A percentile compares a stretch with the other conserved stretches of the same genome.
phyloP scores from a whole-genome alignment of 2,797 vertebrate genomes.

The Siniperca obscura region DNA sequence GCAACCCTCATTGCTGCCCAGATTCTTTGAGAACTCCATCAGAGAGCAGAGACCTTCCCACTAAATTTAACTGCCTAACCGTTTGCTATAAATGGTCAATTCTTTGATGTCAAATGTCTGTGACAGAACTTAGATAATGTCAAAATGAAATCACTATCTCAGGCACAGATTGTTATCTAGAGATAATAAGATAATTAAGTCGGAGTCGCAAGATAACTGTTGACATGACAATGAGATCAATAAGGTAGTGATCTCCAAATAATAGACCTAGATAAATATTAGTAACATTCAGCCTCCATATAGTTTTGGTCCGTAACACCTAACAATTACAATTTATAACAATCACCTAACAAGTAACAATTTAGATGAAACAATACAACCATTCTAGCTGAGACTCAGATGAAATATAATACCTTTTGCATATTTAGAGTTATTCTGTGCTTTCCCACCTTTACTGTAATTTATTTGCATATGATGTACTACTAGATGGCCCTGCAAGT shows the following conservation, averaged over 20 bases:
- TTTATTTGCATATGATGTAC: conserved; percentile 41
- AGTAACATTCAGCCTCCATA: neutral
- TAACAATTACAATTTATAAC: too few species aligned
- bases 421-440: conserved; percentile 14
- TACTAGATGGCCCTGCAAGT: conserved; percentile 7
- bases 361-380: neutral
- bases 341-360: too few species aligned
- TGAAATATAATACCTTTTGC: neutral
- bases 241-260: neutral
- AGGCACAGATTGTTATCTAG: neutral
- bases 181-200: conserved; percentile 14
- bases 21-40: too few species aligned
- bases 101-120: neutral
- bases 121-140: neutral
- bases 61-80: neutral
- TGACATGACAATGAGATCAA: conserved; percentile 11
- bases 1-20: too few species aligned
- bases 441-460: neutral
- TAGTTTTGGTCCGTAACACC: neutral
- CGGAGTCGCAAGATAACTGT: neutral
- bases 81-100: neutral
- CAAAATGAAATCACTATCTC: neutral
- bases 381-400: neutral
- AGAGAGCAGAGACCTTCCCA: neutral
- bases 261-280: neutral